These are phyloP conservation scores for Megamerina dolium DNA, from an alignment of 2,888 invertebrate species.

Conservation along the genomic window DNA sequence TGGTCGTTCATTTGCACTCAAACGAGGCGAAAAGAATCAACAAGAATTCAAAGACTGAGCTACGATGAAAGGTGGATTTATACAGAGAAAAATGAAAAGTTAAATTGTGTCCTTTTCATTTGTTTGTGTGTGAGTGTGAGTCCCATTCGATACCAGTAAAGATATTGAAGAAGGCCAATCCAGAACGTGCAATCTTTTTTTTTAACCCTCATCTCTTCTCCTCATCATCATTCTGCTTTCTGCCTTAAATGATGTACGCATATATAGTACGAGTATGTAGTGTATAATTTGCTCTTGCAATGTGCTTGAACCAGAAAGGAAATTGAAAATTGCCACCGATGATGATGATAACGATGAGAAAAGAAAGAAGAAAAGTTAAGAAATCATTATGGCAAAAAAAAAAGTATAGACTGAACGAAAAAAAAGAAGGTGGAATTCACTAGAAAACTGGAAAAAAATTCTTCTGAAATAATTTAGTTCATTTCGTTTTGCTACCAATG, in stretches of 20 bases:
- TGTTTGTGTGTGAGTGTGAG: no score
- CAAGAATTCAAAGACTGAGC: no score
- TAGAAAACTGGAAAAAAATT: constrained; percentile 12
- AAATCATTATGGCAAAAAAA: constrained; percentile 35
- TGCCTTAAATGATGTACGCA: constrained; percentile 15
- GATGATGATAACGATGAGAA: constrained; percentile 7
- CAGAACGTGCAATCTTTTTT: constrained; percentile 33
- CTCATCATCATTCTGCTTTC: constrained; percentile 3
- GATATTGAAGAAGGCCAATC: constrained; percentile 37
- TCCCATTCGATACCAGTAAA: constrained; percentile 3
- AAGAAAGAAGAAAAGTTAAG: constrained; percentile 19
- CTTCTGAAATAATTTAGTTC: no score
- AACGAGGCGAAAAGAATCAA: constrained; percentile 11
- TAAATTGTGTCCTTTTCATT: constrained; percentile 27
- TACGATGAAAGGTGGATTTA: no score
- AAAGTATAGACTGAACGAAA: constrained; percentile 28
- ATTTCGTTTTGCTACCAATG: no score
- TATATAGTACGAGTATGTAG: constrained; percentile 19
- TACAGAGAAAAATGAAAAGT: constrained; percentile 6
- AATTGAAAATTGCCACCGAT: constrained; percentile 45
- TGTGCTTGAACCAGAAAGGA: constrained; percentile 48
- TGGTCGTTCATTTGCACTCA: constrained; percentile 39
- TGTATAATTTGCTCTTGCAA: constrained; percentile 47
- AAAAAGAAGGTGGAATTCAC: constrained; percentile 37
- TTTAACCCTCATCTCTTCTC: no score